Evolutionary conservation across 2,888 invertebrate species (phyloP), one percentile per base, ranked within the genome.

Genomic region (Parthenolecanium corni): DNA sequence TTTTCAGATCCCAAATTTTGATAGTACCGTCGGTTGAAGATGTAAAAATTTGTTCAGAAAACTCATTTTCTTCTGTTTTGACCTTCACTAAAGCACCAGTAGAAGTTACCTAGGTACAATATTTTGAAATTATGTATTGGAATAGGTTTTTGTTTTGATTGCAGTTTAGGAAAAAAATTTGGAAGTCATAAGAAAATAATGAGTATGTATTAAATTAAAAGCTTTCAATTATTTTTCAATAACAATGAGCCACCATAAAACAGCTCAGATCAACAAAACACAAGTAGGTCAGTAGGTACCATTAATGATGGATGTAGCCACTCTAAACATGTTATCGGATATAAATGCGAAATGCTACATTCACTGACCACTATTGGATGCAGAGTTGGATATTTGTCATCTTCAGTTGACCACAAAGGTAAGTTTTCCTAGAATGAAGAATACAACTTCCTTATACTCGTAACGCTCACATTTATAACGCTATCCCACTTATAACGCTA

Each of bases 251-350:
- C n/a, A n/a, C n/a, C n/a, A n/a, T n/a, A n/a, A n/a, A n/a, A n/a
- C n/a, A n/a, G n/a, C n/a, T n/a, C n/a, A n/a, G n/a, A n/a, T n/a
- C n/a, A n/a, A n/a, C n/a, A n/a, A n/a, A n/a, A n/a, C n/a, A n/a
- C n/a, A n/a, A n/a, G n/a, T n/a, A n/a, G n/a, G 18, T 14, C 14
- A 16, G 5, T 4, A 2, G 25, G 46, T 25, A 58, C 58, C 21
- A 47, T 46, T n/a, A 58, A n/a, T 12, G 58, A 58, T 12, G 58
- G 58, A 47, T 58, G 58, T 47, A 58, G 18, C 58, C 58, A 58
- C 47, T 58, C 58, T 3, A 58, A 4, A 31, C 21, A 31, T 5
- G 58, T 58, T 4, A 58, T 21, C 5, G 16, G 25, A 47, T 46
- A 46, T 14, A 46, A 24, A 21, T 58, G 58, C 25, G 58, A 58